A percentile compares a stretch with the other conserved stretches of the same genome.
Conservation (phyloP, 2,888 invertebrate genomes). For the Tetrapedia diversipes region DNA sequence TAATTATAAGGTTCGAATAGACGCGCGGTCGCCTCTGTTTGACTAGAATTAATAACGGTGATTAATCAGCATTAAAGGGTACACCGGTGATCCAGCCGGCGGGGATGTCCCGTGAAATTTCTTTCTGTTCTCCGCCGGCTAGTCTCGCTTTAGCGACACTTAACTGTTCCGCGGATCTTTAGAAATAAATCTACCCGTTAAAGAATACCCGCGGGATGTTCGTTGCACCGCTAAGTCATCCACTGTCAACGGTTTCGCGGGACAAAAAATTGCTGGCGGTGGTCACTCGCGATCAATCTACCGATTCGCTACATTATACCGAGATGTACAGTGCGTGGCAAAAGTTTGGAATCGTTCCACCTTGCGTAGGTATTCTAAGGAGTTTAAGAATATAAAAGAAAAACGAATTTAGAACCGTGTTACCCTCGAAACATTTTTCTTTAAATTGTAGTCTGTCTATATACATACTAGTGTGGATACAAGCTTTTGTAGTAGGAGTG, state of each 20-base stretch:
- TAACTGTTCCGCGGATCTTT: not conserved
- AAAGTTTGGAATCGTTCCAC: no score
- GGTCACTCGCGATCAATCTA: conserved; percentile 3
- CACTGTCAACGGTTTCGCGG: not conserved
- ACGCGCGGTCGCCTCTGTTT: not conserved
- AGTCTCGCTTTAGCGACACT: not conserved
- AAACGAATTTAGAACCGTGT: no score
- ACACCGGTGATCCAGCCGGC: conserved; percentile 1
- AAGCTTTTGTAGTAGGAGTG: no score
- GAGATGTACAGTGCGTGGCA: no score
- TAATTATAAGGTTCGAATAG: conserved; percentile 13
- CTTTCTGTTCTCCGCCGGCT: not conserved
- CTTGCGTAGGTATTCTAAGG: no score
- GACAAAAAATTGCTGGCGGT: not conserved
- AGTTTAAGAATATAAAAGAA: no score
- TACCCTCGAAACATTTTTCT: no score
- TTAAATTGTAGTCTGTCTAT: no score
- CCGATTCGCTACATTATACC: no score
- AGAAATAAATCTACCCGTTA: not conserved
- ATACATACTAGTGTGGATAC: no score
- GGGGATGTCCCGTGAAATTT: conserved; percentile 11
- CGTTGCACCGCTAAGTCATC: not conserved
- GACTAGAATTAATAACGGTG: conserved; percentile 17
- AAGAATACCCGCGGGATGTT: not conserved
- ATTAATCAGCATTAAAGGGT: conserved; percentile 43